Base-by-base conservation (phyloP, 2,113 vertebrate species). In the Laticauda colubrina region DNA sequence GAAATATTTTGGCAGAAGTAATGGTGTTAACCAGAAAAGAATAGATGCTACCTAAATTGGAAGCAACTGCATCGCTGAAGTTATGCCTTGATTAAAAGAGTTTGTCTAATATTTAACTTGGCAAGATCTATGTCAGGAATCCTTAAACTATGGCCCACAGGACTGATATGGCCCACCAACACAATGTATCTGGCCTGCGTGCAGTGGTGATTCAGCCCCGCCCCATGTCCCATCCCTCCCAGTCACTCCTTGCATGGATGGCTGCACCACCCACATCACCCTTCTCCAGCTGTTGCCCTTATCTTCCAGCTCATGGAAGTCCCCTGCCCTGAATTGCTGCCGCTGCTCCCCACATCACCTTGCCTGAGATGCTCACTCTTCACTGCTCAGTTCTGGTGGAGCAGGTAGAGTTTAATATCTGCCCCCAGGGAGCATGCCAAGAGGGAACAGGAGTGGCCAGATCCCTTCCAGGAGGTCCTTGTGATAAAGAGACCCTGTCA, bases 41-140 rank as follows among this genome's bases (percentile, higher is more conserved):
- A 61, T 45, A 75, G 18, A 21, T 69, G 21, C 85, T 85, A 23
- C 64, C 48, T 85, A 85, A 91, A 85, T 55, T 2, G 43, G 89
- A 91, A 86, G 64, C 24, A 85, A 64, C 69, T 89, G 55, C 69
- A 89, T 86, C 14, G 34, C 3, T 87, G 88, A 94, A 64, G 56
- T 90, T 55, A 18, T 86, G 39, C 48, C 89, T 55, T 69, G 87
- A 94, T 91, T 61, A 61, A 20, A 61, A 64, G 24, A 26, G 5
- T 26, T 85, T 48, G 26, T 59, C 89, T 61, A 56, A 91, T 55
- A 85, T 90, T 64, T 87, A 43, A 90, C 59, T 91, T 93, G 39
- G 45, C 51, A 87, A 90, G 85, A 5, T 54, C 88, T 88, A 29
- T 91, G 57, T 53, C 51, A 53, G 51, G 51, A 2, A 53, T 53